A percentile compares a stretch with the other conserved stretches of the same genome.
phyloP scores from a whole-genome alignment of 2,888 invertebrate genomes.

The Drepanosiphum platanoidis region DNA sequence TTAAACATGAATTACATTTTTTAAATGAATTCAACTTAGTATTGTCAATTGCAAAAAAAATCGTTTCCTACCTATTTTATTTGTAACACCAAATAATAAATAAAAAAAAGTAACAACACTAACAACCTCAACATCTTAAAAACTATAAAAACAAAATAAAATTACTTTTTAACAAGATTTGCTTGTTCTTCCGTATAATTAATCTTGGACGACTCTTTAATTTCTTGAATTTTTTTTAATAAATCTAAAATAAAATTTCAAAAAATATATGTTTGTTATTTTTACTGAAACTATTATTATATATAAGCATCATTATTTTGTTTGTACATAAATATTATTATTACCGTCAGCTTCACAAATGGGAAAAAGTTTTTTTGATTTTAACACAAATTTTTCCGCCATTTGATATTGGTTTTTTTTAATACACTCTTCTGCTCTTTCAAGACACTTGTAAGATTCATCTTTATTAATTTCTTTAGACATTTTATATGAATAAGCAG shows the following conservation, averaged over 20 bases:
- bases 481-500: slow-evolving; percentile 42
- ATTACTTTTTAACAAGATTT: slow-evolving; percentile 43
- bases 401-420: slow-evolving; percentile 81
- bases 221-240: slow-evolving; percentile 21
- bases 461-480: too few relatives aligned
- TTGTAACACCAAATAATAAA: neutral
- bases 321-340: too few relatives aligned
- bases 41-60: too few relatives aligned
- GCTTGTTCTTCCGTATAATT: slow-evolving; percentile 44
- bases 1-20: too few relatives aligned
- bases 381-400: slow-evolving; percentile 87
- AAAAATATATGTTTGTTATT: too few relatives aligned
- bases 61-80: too few relatives aligned
- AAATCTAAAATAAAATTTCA: slow-evolving; percentile 53
- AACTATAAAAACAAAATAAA: neutral
- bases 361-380: slow-evolving; percentile 89
- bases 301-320: too few relatives aligned
- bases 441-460: slow-evolving; percentile 90
- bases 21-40: too few relatives aligned
- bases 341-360: slow-evolving; percentile 83
- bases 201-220: neutral
- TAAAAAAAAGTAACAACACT: too few relatives aligned
- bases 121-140: neutral
- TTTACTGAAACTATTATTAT: too few relatives aligned
- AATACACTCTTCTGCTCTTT: slow-evolving; percentile 82